A percentile compares a stretch with the other conserved stretches of the same genome.
Conservation (phyloP, 2,888 invertebrate genomes). For the Acrobasis repandana region DNA sequence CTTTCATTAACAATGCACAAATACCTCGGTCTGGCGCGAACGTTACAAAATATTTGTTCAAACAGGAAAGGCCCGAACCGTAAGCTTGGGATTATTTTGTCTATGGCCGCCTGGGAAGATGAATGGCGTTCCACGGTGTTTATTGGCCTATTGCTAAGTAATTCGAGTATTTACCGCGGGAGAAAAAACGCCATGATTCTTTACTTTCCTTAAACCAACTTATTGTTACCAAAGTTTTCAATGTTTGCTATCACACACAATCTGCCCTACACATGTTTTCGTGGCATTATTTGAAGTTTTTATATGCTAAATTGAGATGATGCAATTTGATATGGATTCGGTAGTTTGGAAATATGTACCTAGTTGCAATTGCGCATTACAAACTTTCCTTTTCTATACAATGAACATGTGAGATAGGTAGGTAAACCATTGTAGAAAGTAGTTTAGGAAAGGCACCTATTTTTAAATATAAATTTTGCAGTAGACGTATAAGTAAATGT, state of each 20-base stretch:
- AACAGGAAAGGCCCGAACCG: slow-evolving; percentile 52
- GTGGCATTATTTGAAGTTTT: neutral
- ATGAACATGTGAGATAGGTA: too few relatives aligned
- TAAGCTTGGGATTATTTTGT: slow-evolving; percentile 27
- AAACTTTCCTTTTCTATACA: too few relatives aligned
- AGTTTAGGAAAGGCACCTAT: too few relatives aligned
- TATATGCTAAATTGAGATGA: neutral
- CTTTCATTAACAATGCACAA: slow-evolving; percentile 20
- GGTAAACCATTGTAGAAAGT: too few relatives aligned
- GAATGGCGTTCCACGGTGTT: slow-evolving; percentile 46
- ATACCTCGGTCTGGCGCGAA: slow-evolving; percentile 30
- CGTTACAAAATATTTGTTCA: slow-evolving; percentile 57
- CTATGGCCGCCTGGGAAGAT: slow-evolving; percentile 26
- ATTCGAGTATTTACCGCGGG: slow-evolving; percentile 47
- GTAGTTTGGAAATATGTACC: too few relatives aligned
- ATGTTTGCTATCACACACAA: neutral
- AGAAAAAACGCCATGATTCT: slow-evolving; percentile 31
- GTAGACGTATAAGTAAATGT: too few relatives aligned
- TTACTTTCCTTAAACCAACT: slow-evolving; percentile 15
- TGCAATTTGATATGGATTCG: neutral
- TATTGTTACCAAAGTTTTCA: slow-evolving; percentile 7
- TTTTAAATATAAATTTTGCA: too few relatives aligned
- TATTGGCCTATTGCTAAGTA: slow-evolving; percentile 56
- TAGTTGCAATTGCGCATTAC: too few relatives aligned
- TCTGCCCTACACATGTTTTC: neutral